Base-by-base conservation (phyloP, 2,888 invertebrate species). In the Dysmachus trigonus region DNA sequence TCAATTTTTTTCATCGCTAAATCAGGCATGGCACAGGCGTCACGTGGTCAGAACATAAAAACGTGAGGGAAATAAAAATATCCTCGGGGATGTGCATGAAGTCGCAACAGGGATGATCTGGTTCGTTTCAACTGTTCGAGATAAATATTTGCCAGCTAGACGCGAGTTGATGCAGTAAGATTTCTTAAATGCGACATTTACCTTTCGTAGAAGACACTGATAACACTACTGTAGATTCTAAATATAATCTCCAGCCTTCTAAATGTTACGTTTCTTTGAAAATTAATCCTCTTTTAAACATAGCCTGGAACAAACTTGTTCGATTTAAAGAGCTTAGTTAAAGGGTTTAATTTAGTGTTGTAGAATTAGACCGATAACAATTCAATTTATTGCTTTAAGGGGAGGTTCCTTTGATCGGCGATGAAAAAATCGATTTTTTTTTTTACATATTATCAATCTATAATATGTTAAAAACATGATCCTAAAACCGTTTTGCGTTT, bases 1-100 rank as follows among this genome's bases (percentile, higher is more conserved):
- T 86, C 86, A 86, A 86, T 87, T 87, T 87, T 87, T 87, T 87
- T 86, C 86, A 87, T 87, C 85, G 87, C 87, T 87, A 88, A 88
- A 87, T 85, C 87, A 86, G 87, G 87, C 86, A 88, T 88, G 87
- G 88, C 88, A 88, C 72, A 83, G 91, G 91, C 91, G 91, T 91
- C 91, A 92, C 91, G 91, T 91, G 91, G 91, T 91, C 91, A 90
- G 89, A 91, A 91, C 91, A 91, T 92, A 91, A 91, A 92, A 91
- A 91, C 91, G 91, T 92, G 91, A 91, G 91, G 90, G 91, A 91
- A 91, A 87, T 87, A 83, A 83, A 83, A 83, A 87, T 81, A 82
- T 85, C 84, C 81, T 33, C 31, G 13, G 47, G 33, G 71, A 71
- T 73, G 72, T 35, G 72, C 84, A 71, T 84, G 73, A 31, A 83